These are phyloP conservation scores for Masticophis lateralis DNA, from an alignment of 2,797 vertebrate species.

Conservation along the genomic window DNA sequence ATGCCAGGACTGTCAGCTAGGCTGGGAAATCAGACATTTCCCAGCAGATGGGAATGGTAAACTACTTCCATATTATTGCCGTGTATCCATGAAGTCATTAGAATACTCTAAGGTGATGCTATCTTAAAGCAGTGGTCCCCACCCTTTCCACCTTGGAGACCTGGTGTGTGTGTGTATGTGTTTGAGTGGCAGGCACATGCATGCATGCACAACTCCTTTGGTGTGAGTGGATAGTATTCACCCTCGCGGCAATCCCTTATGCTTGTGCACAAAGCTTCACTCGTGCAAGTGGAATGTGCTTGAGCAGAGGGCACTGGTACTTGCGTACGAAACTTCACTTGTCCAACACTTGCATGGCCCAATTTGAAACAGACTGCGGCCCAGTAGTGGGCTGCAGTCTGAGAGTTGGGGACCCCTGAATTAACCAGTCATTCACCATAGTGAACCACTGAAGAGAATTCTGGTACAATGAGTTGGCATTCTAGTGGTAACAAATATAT, in stretches of 20 bases:
- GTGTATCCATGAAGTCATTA: not conserved
- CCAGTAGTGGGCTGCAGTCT: not conserved
- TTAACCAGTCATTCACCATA: not conserved
- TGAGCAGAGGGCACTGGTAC: not conserved
- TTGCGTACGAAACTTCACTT: not conserved
- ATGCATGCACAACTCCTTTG: not conserved
- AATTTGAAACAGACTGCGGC: not conserved
- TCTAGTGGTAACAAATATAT: not conserved
- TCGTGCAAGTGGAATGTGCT: not conserved
- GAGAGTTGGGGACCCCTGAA: not conserved
- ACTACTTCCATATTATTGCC: not conserved
- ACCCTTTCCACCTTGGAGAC: not conserved
- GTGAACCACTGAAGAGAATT: not conserved
- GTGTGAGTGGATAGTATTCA: not conserved
- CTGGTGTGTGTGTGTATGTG: not conserved
- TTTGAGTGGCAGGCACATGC: not conserved
- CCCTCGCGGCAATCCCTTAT: no score
- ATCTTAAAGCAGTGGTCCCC: not conserved
- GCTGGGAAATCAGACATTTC: not conserved
- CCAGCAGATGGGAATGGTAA: not conserved
- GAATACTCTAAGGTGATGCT: not conserved
- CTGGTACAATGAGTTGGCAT: not conserved
- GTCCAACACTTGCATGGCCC: rapidly evolving
- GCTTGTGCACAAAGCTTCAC: not conserved
- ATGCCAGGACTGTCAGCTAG: not conserved